Evolutionary conservation across 2,113 vertebrate species (phyloP), one percentile per base, ranked within the genome.

Genomic region (Anser brachyrhynchus): DNA sequence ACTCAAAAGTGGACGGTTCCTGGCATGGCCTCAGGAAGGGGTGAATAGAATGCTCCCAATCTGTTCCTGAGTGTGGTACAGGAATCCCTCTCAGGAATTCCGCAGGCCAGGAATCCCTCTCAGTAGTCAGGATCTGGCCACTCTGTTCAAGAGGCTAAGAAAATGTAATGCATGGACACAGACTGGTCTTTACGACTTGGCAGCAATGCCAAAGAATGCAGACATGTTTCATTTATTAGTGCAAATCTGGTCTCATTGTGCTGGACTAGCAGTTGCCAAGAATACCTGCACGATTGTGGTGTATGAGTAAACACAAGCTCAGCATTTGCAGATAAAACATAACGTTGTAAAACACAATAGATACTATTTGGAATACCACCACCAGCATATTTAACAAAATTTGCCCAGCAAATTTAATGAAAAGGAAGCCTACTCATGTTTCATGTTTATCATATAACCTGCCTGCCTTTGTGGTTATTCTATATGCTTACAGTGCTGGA

Each of bases 41-140:
- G 20, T 23, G 43, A 46, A 0, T 0, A 74, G 15, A 25, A 49
- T 0, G 0, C 6, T 43, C 6, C 43, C 49, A 25, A 10, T 25
- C 41, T 74, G 17, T 21, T 62, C 18, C 61, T 44, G 29, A 14
- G 21, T 51, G 33, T 13, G 29, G 73, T 54, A 75, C n/a, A 78
- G 33, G 11, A 59, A n/a, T n/a, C n/a, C n/a, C n/a, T n/a, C n/a
- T n/a, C n/a, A n/a, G n/a, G n/a, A n/a, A n/a, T n/a, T n/a, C n/a
- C 19, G 11, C 13, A 77, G 54, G 37, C 14, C n/a, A 57, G 73
- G 26, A 58, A 54, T 35, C 73, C 29, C 19, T 49, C 51, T 77
- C 33, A 43, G 22, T 19, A 73, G 44, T 35, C 29, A 89, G 29
- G 18, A 70, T 87, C 10, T 2, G 2, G 20, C 18, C 8, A 14